Evolutionary conservation across 2,113 vertebrate genomes (phyloP).

Genomic region (Odontophorus gujanensis): DNA sequence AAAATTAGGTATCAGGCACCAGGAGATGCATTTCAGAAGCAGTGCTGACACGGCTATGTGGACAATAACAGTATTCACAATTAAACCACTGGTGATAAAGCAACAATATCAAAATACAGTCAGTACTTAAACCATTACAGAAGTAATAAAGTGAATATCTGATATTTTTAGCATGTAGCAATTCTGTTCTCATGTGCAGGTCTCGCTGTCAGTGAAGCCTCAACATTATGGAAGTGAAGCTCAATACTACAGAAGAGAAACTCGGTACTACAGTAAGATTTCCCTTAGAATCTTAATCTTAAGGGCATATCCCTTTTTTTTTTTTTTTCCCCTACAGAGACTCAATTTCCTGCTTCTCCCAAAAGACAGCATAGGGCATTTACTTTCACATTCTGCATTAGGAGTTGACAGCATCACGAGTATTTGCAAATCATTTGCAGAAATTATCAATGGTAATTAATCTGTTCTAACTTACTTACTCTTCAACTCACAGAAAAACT

Average conservation of each 20-base stretch:
- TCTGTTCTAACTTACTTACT: neutral
- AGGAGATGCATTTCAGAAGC: neutral
- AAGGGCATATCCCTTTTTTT: no score
- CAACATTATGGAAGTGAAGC: neutral
- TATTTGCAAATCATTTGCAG: neutral
- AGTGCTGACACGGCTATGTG: accelerated
- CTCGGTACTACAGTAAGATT: neutral
- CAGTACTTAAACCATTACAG: neutral
- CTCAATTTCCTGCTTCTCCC: neutral
- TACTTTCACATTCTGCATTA: neutral
- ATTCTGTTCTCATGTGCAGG: neutral
- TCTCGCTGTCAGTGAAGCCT: neutral
- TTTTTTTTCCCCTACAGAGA: neutral
- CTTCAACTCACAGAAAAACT: neutral
- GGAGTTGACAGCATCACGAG: neutral
- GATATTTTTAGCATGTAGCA: neutral
- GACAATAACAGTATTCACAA: neutral
- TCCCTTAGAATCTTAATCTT: no score
- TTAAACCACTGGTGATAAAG: neutral
- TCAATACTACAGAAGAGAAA: neutral
- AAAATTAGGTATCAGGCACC: neutral
- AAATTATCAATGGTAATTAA: neutral
- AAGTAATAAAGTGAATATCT: neutral
- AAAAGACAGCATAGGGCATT: neutral
- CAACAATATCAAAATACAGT: neutral